Percentiles rank a stretch among this genome's conserved stretches.
phyloP scores from a whole-genome alignment of 1,140 invertebrate species.

The Ganaspis sp. region DNA sequence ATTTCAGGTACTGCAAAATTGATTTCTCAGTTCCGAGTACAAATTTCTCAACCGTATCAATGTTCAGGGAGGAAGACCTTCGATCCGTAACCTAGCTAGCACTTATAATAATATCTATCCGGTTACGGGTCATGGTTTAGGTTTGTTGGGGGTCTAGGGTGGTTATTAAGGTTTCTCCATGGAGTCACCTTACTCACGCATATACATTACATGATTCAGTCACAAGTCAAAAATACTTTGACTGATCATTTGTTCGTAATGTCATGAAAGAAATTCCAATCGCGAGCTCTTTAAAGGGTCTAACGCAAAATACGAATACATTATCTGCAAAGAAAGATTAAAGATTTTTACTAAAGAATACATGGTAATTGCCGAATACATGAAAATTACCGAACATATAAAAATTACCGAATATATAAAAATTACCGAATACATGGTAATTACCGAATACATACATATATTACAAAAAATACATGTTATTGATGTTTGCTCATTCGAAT shows the following conservation, averaged over 20 bases:
- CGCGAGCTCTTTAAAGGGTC: not conserved
- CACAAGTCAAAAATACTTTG: slow-evolving; percentile 15
- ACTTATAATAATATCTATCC: slow-evolving; percentile 57
- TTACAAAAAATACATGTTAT: too few relatives aligned
- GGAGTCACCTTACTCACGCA: slow-evolving; percentile 44
- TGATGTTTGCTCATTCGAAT: too few relatives aligned
- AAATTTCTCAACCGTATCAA: slow-evolving; percentile 45
- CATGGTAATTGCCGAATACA: too few relatives aligned
- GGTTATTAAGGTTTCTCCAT: slow-evolving; percentile 60
- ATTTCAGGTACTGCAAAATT: slow-evolving; percentile 38
- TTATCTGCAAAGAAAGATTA: too few relatives aligned
- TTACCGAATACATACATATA: too few relatives aligned
- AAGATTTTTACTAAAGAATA: too few relatives aligned
- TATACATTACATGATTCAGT: slow-evolving; percentile 27
- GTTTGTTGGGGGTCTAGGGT: slow-evolving; percentile 53
- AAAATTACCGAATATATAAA: too few relatives aligned
- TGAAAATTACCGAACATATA: too few relatives aligned
- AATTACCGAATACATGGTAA: too few relatives aligned
- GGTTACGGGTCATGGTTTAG: slow-evolving; percentile 54
- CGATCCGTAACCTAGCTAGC: slow-evolving; percentile 42
- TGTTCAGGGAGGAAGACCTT: slow-evolving; percentile 49
- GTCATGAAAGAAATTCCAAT: not conserved
- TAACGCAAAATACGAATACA: not conserved
- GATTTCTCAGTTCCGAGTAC: slow-evolving; percentile 46
- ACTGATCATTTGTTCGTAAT: not conserved